These are phyloP conservation scores for Campoplex capitator DNA, from an alignment of 2,888 invertebrate species.

Conservation along the genomic window DNA sequence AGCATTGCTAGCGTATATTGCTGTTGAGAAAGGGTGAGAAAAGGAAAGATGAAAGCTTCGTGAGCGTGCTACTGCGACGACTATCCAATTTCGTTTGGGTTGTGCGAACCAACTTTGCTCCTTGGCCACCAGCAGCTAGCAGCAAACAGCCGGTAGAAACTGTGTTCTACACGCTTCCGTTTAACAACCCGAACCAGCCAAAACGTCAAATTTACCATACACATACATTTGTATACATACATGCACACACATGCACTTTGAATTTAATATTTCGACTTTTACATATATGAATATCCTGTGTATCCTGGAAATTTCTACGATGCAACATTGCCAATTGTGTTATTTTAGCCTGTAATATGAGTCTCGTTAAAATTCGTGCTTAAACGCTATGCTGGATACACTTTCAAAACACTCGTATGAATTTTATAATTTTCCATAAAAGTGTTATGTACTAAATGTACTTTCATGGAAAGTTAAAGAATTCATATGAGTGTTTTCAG, in stretches of 20 bases:
- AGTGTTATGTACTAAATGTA: neutral
- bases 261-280: conserved; percentile 20
- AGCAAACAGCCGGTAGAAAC: conserved; percentile 51
- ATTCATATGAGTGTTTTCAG: conserved; percentile 1
- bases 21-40: conserved; percentile 28
- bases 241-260: conserved; percentile 3
- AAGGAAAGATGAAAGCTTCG: conserved; percentile 34
- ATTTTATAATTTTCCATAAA: neutral
- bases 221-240: conserved; percentile 1
- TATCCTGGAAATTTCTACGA: conserved; percentile 20
- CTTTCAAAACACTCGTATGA: conserved; percentile 1
- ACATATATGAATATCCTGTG: conserved; percentile 14
- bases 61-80: conserved; percentile 54
- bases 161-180: conserved; percentile 45
- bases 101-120: conserved; percentile 53
- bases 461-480: neutral
- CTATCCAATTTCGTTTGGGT: conserved; percentile 65
- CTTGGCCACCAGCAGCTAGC: conserved; percentile 38
- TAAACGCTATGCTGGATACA: neutral
- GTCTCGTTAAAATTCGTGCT: conserved; percentile 16
- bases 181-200: conserved; percentile 61
- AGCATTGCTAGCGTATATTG: conserved; percentile 6
- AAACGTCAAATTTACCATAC: conserved; percentile 49
- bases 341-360: conserved; percentile 21
- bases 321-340: conserved; percentile 19